Percentiles rank a stretch among this genome's conserved stretches.
phyloP scores from a whole-genome alignment of 1,140 invertebrate species.

The Lepidurus couesii region DNA sequence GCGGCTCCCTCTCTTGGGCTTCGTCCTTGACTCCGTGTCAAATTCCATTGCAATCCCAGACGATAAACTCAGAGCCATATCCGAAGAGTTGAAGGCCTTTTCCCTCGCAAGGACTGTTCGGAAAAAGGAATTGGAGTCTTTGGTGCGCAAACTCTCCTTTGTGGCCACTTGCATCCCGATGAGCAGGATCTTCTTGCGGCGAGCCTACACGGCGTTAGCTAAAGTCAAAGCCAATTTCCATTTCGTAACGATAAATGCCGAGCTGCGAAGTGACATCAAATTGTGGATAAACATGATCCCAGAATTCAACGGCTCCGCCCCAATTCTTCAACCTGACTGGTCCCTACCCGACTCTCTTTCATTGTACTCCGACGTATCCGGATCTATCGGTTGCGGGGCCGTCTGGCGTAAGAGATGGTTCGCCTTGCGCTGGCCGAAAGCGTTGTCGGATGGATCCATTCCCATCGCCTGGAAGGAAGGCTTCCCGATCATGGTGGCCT shows the following conservation, averaged over 20 bases:
- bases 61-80: constrained; percentile 3
- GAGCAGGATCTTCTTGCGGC: background rate
- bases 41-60: background rate
- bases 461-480: background rate
- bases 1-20: background rate
- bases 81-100: background rate
- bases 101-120: background rate
- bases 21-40: background rate
- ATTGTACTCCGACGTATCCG: constrained; percentile 17
- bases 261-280: background rate
- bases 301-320: background rate
- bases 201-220: background rate
- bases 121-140: background rate
- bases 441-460: background rate
- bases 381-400: background rate
- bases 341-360: background rate
- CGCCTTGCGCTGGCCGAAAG: background rate
- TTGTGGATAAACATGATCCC: background rate
- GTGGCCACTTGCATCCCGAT: constrained; percentile 8
- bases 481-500: constrained; percentile 16
- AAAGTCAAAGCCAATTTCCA: background rate
- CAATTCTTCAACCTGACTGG: background rate
- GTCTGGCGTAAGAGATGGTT: background rate
- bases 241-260: background rate
- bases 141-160: background rate